These are phyloP conservation scores for Peribatodes rhomboidaria DNA, from an alignment of 2,888 invertebrate species.

Conservation along the genomic window DNA sequence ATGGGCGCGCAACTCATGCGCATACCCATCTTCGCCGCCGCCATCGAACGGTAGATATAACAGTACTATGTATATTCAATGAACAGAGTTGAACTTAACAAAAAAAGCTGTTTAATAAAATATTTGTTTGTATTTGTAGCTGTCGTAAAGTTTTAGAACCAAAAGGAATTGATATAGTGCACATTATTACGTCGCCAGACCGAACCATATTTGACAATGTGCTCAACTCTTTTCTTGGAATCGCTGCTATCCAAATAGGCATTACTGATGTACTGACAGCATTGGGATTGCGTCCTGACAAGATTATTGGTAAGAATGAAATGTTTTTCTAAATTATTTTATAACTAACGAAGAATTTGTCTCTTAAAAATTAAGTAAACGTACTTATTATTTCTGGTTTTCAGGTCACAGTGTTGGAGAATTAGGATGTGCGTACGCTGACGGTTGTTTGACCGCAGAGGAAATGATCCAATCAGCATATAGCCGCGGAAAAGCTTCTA, in stretches of 20 bases:
- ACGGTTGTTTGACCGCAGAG: slow-evolving; percentile 94
- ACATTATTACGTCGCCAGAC: slow-evolving; percentile 89
- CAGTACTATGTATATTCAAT: neutral
- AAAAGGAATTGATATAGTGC: slow-evolving; percentile 88
- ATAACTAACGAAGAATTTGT: no score
- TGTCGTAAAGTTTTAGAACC: slow-evolving; percentile 86
- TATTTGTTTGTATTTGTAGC: slow-evolving; percentile 51
- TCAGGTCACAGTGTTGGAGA: slow-evolving; percentile 98
- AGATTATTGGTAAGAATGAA: slow-evolving; percentile 89
- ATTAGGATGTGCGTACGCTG: slow-evolving; percentile 97
- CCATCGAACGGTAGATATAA: slow-evolving; percentile 76
- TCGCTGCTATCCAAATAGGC: slow-evolving; percentile 90
- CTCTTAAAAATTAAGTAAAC: no score
- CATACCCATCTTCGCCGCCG: slow-evolving; percentile 86
- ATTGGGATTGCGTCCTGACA: slow-evolving; percentile 89
- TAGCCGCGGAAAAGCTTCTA: slow-evolving; percentile 91
- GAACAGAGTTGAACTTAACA: no score
- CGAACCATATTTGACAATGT: slow-evolving; percentile 86
- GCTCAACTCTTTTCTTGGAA: slow-evolving; percentile 91
- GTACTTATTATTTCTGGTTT: neutral
- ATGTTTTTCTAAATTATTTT: no score
- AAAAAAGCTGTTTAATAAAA: neutral
- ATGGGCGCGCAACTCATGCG: slow-evolving; percentile 89
- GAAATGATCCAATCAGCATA: slow-evolving; percentile 94
- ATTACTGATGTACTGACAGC: slow-evolving; percentile 73